Conservation (phyloP, 2,888 invertebrate species). For the Eulithis prunata region DNA sequence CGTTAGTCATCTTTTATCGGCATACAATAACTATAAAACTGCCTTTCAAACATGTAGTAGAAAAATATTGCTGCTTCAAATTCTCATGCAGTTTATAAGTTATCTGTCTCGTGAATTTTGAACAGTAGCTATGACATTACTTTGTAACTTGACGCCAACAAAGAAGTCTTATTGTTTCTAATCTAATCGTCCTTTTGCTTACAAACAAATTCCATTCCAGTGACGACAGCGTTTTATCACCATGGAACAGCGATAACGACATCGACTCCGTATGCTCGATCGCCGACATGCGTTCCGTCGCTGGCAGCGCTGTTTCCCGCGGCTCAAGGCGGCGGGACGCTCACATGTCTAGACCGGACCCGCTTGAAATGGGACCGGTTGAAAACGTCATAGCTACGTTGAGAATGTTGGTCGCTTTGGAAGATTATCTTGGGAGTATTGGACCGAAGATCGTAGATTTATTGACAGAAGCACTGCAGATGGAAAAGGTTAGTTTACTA, state of each 20-base stretch:
- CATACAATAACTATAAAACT: neutral
- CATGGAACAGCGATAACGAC: slow-evolving; percentile 73
- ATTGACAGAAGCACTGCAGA: slow-evolving; percentile 89
- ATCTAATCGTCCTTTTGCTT: too few species aligned
- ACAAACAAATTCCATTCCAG: slow-evolving; percentile 42
- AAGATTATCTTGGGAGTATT: slow-evolving; percentile 92
- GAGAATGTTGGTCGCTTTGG: slow-evolving; percentile 90
- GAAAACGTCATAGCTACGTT: slow-evolving; percentile 88
- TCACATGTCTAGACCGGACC: slow-evolving; percentile 18
- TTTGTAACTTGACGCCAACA: too few species aligned
- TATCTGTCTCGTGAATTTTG: too few species aligned
- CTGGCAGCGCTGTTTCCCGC: slow-evolving; percentile 45
- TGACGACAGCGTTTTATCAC: slow-evolving; percentile 62
- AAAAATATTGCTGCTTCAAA: too few species aligned
- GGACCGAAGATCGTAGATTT: slow-evolving; percentile 91
- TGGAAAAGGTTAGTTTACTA: slow-evolving; percentile 86
- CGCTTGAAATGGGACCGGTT: slow-evolving; percentile 66
- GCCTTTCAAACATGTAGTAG: too few species aligned
- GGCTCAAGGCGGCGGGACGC: slow-evolving; percentile 32
- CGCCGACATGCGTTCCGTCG: slow-evolving; percentile 53
- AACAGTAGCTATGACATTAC: too few species aligned
- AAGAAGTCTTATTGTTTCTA: too few species aligned
- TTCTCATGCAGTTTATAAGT: too few species aligned
- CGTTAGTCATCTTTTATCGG: slow-evolving; percentile 51
- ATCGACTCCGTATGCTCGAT: slow-evolving; percentile 62